phyloP scores from a whole-genome alignment of 2,797 vertebrate genomes.

The Alosa sapidissima region DNA sequence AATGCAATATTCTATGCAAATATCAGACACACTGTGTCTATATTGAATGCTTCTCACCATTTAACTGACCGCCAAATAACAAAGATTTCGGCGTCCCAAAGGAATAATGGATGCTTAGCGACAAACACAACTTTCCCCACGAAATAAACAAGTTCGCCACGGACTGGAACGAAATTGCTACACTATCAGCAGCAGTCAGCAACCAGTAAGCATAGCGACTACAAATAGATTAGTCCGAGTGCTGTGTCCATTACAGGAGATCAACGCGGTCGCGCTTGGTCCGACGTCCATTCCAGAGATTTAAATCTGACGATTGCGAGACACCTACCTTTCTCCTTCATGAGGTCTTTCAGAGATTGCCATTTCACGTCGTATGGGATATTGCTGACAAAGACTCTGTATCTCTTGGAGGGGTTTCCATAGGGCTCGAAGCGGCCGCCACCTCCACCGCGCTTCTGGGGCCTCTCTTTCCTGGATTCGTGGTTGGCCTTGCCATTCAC shows the following conservation, averaged over 20 bases:
- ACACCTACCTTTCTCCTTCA: conserved; percentile 96
- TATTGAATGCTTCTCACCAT: not conserved
- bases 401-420: conserved; percentile 80
- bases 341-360: conserved; percentile 96
- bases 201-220: not conserved
- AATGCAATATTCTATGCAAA: conserved; percentile 17
- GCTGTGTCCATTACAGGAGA: conserved; percentile 14
- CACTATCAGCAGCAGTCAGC: conserved; percentile 12
- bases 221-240: conserved; percentile 2
- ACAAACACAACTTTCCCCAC: conserved; percentile 19
- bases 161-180: conserved; percentile 18
- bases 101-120: not conserved
- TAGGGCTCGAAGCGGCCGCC: conserved; percentile 91
- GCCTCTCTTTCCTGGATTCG: conserved; percentile 89
- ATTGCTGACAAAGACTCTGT: conserved; percentile 96
- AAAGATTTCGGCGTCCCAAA: not conserved
- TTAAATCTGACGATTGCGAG: not conserved
- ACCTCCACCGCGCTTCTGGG: conserved; percentile 85
- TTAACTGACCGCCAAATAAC: not conserved
- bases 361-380: conserved; percentile 98
- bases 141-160: conserved; percentile 4
- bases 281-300: not conserved
- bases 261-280: not conserved
- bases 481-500: conserved; percentile 82
- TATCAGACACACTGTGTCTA: conserved; percentile 4